A percentile compares a stretch with the other conserved stretches of the same genome.
These are phyloP conservation scores for Megalops atlanticus DNA, from an alignment of 2,113 vertebrate genomes.

Conservation along the genomic window DNA sequence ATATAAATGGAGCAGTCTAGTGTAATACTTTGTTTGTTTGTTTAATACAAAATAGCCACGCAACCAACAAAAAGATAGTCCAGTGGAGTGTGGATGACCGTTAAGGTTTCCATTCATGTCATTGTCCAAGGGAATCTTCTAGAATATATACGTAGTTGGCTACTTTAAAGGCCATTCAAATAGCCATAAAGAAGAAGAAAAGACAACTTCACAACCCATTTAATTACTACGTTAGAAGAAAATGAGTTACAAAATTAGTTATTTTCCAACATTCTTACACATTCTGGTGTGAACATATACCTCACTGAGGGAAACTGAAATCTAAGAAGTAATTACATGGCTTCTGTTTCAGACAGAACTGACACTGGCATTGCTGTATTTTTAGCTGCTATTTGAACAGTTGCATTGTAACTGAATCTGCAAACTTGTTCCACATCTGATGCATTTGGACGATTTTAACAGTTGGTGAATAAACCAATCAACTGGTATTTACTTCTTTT, in stretches of 20 bases:
- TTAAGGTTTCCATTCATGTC: neutral
- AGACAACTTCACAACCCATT: neutral
- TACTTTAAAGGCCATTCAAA: neutral
- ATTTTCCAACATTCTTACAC: conserved; percentile 2
- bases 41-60: neutral
- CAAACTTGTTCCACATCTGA: neutral
- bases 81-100: neutral
- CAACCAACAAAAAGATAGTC: neutral
- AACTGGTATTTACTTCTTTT: neutral
- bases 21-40: neutral
- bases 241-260: conserved; percentile 1
- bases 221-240: neutral
- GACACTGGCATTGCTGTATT: neutral
- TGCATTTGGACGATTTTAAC: neutral
- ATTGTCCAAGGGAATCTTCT: neutral
- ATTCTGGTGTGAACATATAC: neutral
- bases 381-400: neutral
- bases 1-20: neutral
- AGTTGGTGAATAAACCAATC: conserved; percentile 8
- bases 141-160: neutral
- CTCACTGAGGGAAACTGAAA: neutral
- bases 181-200: neutral
- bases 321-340: neutral
- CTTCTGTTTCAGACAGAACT: neutral
- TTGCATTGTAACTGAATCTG: neutral